Conservation (phyloP, 2,113 vertebrate species). For the Anser cygnoides region DNA sequence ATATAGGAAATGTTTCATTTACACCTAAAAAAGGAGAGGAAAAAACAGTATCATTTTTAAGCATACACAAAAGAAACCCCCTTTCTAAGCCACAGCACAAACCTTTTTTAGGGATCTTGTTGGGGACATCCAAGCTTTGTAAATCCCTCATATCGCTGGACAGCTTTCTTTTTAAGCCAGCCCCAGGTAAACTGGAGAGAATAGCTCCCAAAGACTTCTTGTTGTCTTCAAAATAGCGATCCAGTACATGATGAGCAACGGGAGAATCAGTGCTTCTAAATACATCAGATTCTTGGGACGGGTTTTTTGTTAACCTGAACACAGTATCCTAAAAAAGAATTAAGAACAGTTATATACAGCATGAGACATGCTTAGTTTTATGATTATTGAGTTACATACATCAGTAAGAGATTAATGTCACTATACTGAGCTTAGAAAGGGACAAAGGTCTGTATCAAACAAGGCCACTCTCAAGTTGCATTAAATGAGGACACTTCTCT, state of each 20-base stretch:
- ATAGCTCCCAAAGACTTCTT: conserved; percentile 79
- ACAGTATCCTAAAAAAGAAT: conserved; percentile 72
- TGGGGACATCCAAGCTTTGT: conserved; percentile 62
- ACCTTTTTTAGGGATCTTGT: conserved; percentile 86
- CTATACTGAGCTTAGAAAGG: background rate
- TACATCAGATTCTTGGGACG: conserved; percentile 67
- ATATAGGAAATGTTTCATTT: background rate
- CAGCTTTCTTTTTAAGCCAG: conserved; percentile 85
- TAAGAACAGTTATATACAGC: conserved; percentile 16
- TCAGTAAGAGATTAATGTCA: background rate
- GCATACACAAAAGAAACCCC: background rate
- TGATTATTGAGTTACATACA: background rate
- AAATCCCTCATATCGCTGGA: conserved; percentile 70
- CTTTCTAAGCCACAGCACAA: background rate
- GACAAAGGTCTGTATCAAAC: background rate
- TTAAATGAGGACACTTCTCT: background rate
- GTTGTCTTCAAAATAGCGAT: conserved; percentile 71
- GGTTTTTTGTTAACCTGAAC: conserved; percentile 77
- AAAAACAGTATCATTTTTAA: background rate
- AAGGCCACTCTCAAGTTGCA: background rate
- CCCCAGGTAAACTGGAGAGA: conserved; percentile 76
- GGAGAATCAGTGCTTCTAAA: conserved; percentile 66
- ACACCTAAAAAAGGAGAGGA: background rate
- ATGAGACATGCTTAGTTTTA: background rate
- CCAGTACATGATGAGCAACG: conserved; percentile 62